These are phyloP conservation scores for Diadophis punctatus DNA, from an alignment of 2,113 vertebrate species.

Conservation along the genomic window DNA sequence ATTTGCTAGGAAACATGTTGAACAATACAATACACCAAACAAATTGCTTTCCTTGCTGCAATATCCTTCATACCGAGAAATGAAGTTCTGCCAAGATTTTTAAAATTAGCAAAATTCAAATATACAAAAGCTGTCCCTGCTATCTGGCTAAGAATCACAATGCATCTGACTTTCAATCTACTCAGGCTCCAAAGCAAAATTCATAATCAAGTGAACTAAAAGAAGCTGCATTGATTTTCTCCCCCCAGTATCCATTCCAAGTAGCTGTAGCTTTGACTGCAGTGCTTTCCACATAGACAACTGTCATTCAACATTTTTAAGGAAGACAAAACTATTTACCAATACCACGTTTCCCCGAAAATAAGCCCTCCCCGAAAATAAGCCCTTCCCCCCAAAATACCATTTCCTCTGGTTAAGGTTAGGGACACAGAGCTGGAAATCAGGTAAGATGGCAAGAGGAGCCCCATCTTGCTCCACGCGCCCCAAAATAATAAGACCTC, in stretches of 20 bases:
- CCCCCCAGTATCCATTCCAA: not conserved
- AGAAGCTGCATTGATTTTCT: not conserved
- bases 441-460: too few relatives aligned
- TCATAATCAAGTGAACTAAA: not conserved
- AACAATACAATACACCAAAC: not conserved
- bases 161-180: not conserved
- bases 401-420: too few relatives aligned
- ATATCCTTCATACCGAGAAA: not conserved
- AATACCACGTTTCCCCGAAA: too few relatives aligned
- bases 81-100: not conserved
- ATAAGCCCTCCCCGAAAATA: too few relatives aligned
- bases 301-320: not conserved
- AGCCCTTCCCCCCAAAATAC: too few relatives aligned
- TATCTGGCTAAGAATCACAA: not conserved
- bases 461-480: too few relatives aligned
- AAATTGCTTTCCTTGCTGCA: not conserved
- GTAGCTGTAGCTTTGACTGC: not conserved
- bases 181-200: not conserved
- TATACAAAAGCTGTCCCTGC: not conserved
- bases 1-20: not conserved
- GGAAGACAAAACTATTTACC: not conserved
- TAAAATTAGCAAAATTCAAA: not conserved
- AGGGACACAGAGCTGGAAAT: too few relatives aligned
- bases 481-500: too few relatives aligned
- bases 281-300: not conserved